These are phyloP conservation scores for Rostratula benghalensis DNA, from an alignment of 2,113 vertebrate genomes.

Conservation along the genomic window DNA sequence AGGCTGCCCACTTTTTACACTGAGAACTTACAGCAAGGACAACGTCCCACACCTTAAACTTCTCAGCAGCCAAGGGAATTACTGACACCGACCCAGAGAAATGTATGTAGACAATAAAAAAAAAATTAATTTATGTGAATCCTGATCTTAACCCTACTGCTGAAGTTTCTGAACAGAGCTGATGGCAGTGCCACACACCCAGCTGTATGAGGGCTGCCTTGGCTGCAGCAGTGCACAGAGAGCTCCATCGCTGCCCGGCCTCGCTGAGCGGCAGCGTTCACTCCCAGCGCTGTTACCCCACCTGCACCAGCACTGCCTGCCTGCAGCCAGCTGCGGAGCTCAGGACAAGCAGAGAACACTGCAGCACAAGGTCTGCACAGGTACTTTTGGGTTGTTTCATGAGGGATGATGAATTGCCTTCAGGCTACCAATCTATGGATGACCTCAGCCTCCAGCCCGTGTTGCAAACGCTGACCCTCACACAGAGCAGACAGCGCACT, in stretches of 20 bases:
- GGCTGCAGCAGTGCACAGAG: fast-evolving
- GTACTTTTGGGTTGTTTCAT: background rate
- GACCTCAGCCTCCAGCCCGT: background rate
- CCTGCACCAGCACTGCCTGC: too few species aligned
- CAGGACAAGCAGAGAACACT: background rate
- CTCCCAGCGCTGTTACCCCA: background rate
- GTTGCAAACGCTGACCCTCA: background rate
- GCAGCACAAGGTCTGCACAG: fast-evolving
- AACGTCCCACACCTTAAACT: background rate
- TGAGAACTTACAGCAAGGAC: background rate
- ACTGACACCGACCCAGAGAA: background rate
- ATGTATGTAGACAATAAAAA: background rate
- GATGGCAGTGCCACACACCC: too few species aligned
- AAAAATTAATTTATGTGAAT: background rate
- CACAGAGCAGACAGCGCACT: background rate
- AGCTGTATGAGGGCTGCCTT: background rate
- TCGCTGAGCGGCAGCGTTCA: background rate
- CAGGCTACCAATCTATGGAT: background rate
- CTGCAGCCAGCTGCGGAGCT: background rate
- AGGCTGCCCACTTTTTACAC: background rate
- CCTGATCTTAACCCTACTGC: background rate
- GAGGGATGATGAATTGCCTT: background rate
- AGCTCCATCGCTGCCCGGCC: background rate
- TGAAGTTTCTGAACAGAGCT: background rate
- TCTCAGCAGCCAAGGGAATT: background rate